Conservation (phyloP, 2,113 vertebrate species). For the Ptilorrhoa leucosticta region DNA sequence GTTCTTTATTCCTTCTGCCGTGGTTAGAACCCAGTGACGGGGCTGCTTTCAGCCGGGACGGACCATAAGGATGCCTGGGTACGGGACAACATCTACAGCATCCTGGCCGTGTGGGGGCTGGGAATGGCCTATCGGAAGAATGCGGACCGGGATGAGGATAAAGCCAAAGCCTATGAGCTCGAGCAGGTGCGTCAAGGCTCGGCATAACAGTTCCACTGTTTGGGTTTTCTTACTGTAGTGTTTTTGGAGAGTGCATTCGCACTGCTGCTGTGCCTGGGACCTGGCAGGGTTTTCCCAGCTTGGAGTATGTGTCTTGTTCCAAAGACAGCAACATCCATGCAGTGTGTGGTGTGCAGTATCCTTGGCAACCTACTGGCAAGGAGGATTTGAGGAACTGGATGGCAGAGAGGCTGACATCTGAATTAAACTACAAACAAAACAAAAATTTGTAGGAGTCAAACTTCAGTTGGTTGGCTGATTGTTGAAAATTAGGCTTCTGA, state of each 20-base stretch:
- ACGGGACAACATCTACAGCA: conserved; percentile 94
- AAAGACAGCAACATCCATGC: not conserved
- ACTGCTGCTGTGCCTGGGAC: not conserved
- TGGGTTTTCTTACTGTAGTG: not conserved
- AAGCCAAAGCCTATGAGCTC: conserved; percentile 96
- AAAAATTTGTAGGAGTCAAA: not conserved
- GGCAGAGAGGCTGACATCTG: not conserved
- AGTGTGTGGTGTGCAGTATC: not conserved
- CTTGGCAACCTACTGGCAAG: not conserved
- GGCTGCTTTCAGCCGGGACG: conserved; percentile 86
- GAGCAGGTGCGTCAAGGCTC: conserved; percentile 82
- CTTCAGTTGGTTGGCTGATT: accelerated
- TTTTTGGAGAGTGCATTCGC: accelerated
- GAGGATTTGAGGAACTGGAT: not conserved
- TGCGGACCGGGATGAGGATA: conserved; percentile 94
- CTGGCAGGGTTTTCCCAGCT: not conserved
- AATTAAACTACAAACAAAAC: not conserved
- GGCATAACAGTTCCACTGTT: accelerated
- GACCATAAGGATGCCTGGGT: conserved; percentile 96
- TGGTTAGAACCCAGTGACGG: conserved; percentile 90
- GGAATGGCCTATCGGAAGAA: conserved; percentile 99
- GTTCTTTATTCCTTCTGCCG: not conserved
- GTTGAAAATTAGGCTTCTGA: not conserved
- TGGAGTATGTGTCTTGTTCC: not conserved
- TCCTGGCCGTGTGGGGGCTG: conserved; percentile 94